Evolutionary conservation across 2,797 vertebrate genomes (phyloP), one percentile per base, ranked within the genome.

Genomic region (Merluccius polli): DNA sequence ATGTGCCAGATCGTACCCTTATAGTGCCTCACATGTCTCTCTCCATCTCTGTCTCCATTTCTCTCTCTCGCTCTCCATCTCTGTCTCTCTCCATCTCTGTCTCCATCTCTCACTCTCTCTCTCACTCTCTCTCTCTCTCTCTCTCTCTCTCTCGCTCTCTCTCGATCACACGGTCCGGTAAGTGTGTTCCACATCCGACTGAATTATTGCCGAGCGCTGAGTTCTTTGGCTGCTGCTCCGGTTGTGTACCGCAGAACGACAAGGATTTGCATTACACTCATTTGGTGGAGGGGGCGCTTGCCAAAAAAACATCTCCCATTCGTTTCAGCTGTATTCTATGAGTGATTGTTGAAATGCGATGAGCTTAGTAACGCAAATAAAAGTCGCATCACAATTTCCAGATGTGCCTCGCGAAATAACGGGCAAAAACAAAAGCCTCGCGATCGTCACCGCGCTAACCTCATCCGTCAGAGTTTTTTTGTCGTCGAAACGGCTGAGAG

Each of bases 341-440:
- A 93, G 92, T 92, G 91, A 92, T 92, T 90, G 89, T 92, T 86
- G 90, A 90, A 90, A 91, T 87, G 90, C 92, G 90, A 93, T 90
- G 91, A 93, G 89, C 89, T 91, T 85, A 89, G 89, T 91, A 91
- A 94, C 92, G 91, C 91, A 93, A 93, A 94, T 92, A n/a, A 94
- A 91, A 93, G 90, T 93, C 90, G 93, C 88, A 91, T 92, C 91
- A 86, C 87, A 90, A 90, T 92, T 93, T 94, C 92, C 93, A 94
- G 91, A 94, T 93, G 92, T 93, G 91, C 87, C 77, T 31, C 73
- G 78, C 74, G 82, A 84, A 89, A 76, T n/a, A n/a, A 83, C 84
- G 82, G 87, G 87, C 80, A 33, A 82, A 86, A 75, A 36, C 84
- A 81, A 87, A 77, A 68, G 81, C 85, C 86, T 82, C 82, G 87